Percentiles rank a stretch among this genome's conserved stretches.
These are phyloP conservation scores for Chrysodeixis includens DNA, from an alignment of 2,888 invertebrate species.

Conservation along the genomic window DNA sequence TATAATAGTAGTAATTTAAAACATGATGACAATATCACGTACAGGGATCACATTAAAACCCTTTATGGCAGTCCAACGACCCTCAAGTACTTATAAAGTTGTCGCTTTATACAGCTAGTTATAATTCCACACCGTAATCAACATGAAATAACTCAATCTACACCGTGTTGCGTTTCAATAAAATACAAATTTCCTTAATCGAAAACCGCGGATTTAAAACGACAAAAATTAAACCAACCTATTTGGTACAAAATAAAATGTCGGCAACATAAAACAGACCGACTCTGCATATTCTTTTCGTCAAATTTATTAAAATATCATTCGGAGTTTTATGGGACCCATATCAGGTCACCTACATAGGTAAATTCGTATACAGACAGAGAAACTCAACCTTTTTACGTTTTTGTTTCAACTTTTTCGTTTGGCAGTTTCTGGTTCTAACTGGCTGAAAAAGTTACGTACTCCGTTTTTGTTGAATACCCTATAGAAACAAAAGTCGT, in stretches of 20 bases:
- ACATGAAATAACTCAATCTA: neutral
- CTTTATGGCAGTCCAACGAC: neutral
- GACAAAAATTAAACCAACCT: conserved; percentile 39
- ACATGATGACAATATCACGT: conserved; percentile 4
- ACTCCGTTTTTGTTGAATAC: too few species aligned
- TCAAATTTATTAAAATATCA: conserved; percentile 51
- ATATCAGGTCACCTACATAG: conserved; percentile 40
- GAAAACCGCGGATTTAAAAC: conserved; percentile 11
- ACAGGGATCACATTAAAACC: neutral
- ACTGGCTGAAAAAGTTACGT: neutral
- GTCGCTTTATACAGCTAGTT: conserved; percentile 2
- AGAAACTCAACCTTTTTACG: conserved; percentile 27
- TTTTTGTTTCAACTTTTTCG: neutral
- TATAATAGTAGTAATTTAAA: neutral
- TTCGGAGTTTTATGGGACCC: conserved; percentile 46
- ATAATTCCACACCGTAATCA: conserved; percentile 1
- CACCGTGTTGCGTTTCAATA: neutral
- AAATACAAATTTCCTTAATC: conserved; percentile 21
- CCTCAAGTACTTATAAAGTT: neutral
- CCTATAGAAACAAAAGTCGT: too few species aligned
- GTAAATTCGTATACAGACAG: conserved; percentile 25
- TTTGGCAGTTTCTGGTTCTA: neutral
- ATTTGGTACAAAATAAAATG: conserved; percentile 30
- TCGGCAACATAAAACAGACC: conserved; percentile 19
- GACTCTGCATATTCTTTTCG: conserved; percentile 14